These are phyloP conservation scores for Craterocephalus amniculus DNA, from an alignment of 2,797 vertebrate species.

Conservation along the genomic window DNA sequence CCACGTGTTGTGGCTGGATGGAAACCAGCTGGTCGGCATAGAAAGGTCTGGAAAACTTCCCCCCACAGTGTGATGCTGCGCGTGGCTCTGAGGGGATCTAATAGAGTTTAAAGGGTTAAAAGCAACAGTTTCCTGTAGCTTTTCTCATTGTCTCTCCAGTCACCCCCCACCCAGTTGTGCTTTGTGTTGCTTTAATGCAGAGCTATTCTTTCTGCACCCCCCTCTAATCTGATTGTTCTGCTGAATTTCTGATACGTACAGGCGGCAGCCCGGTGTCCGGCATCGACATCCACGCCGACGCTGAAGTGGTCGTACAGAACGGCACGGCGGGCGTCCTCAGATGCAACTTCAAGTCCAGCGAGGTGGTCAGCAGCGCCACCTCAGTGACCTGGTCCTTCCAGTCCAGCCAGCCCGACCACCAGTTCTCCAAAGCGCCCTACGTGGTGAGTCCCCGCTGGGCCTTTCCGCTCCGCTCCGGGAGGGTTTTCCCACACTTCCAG, in stretches of 20 bases:
- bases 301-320: constrained; percentile 89
- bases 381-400: constrained; percentile 89
- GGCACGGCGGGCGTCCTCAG: constrained; percentile 88
- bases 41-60: too few relatives aligned
- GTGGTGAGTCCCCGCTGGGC: constrained; percentile 46
- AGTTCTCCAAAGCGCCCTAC: constrained; percentile 38
- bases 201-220: not conserved
- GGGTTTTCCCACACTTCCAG: constrained; percentile 28
- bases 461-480: not conserved
- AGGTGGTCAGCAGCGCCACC: constrained; percentile 82
- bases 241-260: constrained; percentile 32
- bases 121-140: not conserved
- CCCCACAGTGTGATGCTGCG: too few relatives aligned
- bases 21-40: too few relatives aligned
- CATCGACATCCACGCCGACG: constrained; percentile 85
- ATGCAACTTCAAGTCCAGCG: constrained; percentile 88
- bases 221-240: not conserved
- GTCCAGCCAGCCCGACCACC: constrained; percentile 74
- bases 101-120: not conserved
- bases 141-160: constrained; percentile 4
- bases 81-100: not conserved
- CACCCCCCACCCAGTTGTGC: not conserved
- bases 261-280: constrained; percentile 71
- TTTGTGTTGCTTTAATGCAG: constrained; percentile 1
- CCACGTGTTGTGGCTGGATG: too few relatives aligned